Conservation (phyloP, 2,797 vertebrate genomes). For the Gastrophryne carolinensis region DNA sequence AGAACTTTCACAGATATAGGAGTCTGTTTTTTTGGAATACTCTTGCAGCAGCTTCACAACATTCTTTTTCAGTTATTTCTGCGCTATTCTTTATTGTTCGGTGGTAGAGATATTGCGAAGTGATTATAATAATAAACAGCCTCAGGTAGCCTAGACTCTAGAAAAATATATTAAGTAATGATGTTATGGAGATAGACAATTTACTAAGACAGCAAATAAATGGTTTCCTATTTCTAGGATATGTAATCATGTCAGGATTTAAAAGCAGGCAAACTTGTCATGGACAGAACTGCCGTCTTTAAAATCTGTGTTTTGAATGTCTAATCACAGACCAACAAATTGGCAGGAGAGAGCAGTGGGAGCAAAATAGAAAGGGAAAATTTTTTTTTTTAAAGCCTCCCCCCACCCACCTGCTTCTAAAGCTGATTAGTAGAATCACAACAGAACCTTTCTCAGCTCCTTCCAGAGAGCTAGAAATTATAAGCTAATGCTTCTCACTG, state of each 20-base stretch:
- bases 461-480: slow-evolving; percentile 23
- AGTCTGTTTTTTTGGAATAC: no score
- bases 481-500: slow-evolving; percentile 29
- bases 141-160: no score
- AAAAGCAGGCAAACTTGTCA: not conserved
- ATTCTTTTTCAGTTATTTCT: no score
- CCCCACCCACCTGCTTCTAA: slow-evolving; percentile 36
- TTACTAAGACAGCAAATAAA: not conserved
- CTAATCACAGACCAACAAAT: slow-evolving; percentile 16
- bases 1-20: no score
- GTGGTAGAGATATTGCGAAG: no score
- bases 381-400: slow-evolving; percentile 1
- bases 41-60: no score
- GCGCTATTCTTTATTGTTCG: no score
- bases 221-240: not conserved
- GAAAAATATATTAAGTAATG: not conserved
- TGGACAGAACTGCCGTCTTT: not conserved
- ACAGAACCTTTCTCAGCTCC: slow-evolving; percentile 33
- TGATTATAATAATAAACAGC: no score
- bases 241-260: not conserved
- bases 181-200: not conserved
- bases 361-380: slow-evolving; percentile 25
- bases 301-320: slow-evolving; percentile 2
- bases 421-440: slow-evolving; percentile 47
- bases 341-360: slow-evolving; percentile 1